These are phyloP conservation scores for Drymonia ruficornis DNA, from an alignment of 2,888 invertebrate species.

Conservation along the genomic window DNA sequence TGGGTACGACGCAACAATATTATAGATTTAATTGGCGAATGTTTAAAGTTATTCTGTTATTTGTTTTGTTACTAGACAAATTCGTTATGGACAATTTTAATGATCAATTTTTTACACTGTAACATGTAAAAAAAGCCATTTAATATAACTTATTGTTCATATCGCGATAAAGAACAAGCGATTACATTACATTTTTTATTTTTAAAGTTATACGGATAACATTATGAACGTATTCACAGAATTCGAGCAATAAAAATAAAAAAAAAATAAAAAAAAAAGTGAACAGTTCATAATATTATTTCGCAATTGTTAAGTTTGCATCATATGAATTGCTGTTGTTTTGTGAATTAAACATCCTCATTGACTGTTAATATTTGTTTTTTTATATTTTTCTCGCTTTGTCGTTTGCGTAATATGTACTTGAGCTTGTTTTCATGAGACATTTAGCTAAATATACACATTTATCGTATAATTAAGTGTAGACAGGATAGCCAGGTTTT, in stretches of 20 bases:
- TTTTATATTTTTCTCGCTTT: constrained; percentile 57
- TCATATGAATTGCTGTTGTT: constrained; percentile 77
- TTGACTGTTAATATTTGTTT: constrained; percentile 73
- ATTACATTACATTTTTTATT: constrained; percentile 83
- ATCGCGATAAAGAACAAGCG: constrained; percentile 59
- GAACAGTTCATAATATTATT: constrained; percentile 23
- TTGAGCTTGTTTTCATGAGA: constrained; percentile 66
- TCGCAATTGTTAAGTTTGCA: constrained; percentile 77
- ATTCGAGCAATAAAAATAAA: constrained; percentile 8
- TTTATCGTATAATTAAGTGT: constrained; percentile 77
- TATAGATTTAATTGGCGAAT: constrained; percentile 72
- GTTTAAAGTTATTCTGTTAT: constrained; percentile 61
- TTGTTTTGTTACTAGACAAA: constrained; percentile 66
- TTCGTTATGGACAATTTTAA: constrained; percentile 53
- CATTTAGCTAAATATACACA: constrained; percentile 81
- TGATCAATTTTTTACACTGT: constrained; percentile 20
- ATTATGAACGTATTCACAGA: constrained; percentile 14
- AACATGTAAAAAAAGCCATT: constrained; percentile 15
- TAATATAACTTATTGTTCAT: constrained; percentile 17
- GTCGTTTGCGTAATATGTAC: constrained; percentile 66
- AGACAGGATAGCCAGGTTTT: constrained; percentile 85
- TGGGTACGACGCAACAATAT: constrained; percentile 66
- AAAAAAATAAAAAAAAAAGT: constrained; percentile 7
- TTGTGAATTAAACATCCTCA: constrained; percentile 77
- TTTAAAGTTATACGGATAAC: constrained; percentile 40